A percentile compares a stretch with the other conserved stretches of the same genome.
Conservation (phyloP, 1,140 invertebrate genomes). For the Sarcophaga peregrina region DNA sequence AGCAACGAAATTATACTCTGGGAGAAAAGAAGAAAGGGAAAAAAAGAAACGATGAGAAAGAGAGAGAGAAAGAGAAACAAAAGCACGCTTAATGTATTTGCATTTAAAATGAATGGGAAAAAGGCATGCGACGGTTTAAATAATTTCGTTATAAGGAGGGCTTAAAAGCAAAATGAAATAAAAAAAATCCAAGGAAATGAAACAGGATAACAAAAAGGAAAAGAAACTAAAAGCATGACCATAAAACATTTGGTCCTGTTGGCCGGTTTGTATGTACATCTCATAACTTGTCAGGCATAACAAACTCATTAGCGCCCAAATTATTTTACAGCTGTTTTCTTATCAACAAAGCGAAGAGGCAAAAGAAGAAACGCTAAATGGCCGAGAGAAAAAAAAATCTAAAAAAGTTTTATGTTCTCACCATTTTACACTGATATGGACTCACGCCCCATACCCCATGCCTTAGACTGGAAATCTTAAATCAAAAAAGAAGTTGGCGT, state of each 20-base stretch:
- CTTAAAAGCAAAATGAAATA: no score
- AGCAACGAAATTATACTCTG: background rate
- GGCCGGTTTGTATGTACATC: background rate
- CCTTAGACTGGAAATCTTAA: background rate
- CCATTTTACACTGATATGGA: background rate
- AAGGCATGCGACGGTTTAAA: no score
- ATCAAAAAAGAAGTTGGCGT: background rate
- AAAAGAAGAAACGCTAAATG: background rate
- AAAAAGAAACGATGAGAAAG: background rate
- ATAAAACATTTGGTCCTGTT: background rate
- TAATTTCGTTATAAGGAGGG: no score
- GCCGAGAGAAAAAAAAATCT: background rate
- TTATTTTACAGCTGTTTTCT: conserved; percentile 35
- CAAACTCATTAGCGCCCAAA: conserved; percentile 39
- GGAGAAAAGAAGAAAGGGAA: background rate
- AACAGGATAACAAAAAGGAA: background rate
- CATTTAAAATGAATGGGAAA: background rate
- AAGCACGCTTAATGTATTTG: background rate
- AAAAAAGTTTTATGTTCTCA: background rate
- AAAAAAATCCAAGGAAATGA: background rate
- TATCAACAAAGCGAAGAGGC: conserved; percentile 1
- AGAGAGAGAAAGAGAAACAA: background rate
- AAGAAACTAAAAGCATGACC: background rate
- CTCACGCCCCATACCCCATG: background rate
- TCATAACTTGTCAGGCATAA: conserved; percentile 33